These are phyloP conservation scores for Tinamus major DNA, from an alignment of 2,797 vertebrate species.

Conservation along the genomic window DNA sequence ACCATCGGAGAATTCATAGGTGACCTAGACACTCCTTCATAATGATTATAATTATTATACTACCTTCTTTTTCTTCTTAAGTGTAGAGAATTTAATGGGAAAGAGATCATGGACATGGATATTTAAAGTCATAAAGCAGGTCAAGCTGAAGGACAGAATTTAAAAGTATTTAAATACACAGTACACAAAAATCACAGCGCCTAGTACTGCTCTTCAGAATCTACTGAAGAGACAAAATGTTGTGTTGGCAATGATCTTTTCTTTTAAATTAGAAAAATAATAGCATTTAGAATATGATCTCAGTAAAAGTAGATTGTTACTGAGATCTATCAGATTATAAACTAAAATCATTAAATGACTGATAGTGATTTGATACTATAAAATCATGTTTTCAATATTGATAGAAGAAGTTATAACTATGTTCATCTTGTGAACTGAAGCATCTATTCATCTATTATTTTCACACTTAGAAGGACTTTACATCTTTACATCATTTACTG, in stretches of 20 bases:
- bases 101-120: not conserved
- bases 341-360: not conserved
- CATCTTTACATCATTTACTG: not conserved
- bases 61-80: not conserved
- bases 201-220: not conserved
- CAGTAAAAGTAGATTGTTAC: not conserved
- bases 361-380: not conserved
- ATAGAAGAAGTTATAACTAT: not conserved
- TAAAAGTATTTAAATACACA: not conserved
- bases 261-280: slow-evolving; percentile 17
- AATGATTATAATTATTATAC: not conserved
- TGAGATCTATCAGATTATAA: not conserved
- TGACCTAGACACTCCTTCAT: not conserved
- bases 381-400: slow-evolving; percentile 7
- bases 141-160: not conserved
- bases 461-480: not conserved
- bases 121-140: not conserved
- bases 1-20: not conserved
- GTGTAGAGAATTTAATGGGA: not conserved
- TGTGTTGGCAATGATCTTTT: not conserved
- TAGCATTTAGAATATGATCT: not conserved
- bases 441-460: slow-evolving; percentile 6
- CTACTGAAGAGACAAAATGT: not conserved
- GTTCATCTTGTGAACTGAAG: slow-evolving; percentile 22
- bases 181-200: not conserved